A percentile compares a stretch with the other conserved stretches of the same genome.
phyloP scores from a whole-genome alignment of 2,113 vertebrate species.

The Suricata suricatta region DNA sequence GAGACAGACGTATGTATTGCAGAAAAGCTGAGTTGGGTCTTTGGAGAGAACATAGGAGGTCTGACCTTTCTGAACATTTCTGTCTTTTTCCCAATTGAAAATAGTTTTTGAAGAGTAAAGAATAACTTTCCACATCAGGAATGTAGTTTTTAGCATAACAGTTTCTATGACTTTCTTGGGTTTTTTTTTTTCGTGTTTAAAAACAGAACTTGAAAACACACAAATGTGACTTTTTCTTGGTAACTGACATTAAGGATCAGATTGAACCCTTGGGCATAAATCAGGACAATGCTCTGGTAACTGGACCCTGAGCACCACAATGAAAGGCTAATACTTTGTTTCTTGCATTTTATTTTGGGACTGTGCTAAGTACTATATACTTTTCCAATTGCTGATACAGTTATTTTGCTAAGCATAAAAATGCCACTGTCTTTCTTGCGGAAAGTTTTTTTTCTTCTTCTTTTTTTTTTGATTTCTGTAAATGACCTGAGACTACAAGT shows the following conservation, averaged over 20 bases:
- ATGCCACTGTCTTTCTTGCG: conserved; percentile 63
- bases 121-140: neutral
- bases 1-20: neutral
- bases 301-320: conserved; percentile 75
- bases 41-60: neutral
- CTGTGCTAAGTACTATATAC: conserved; percentile 75
- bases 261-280: conserved; percentile 75
- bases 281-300: conserved; percentile 69
- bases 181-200: conserved; percentile 79
- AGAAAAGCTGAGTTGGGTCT: neutral
- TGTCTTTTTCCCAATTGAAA: conserved; percentile 40
- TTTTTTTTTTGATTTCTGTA: conserved; percentile 66
- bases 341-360: conserved; percentile 80
- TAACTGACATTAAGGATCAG: conserved; percentile 81
- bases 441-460: conserved; percentile 34
- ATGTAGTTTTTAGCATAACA: conserved; percentile 64
- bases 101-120: conserved; percentile 36
- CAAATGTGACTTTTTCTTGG: conserved; percentile 78
- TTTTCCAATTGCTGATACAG: conserved; percentile 77
- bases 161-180: conserved; percentile 77
- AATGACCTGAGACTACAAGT: conserved; percentile 71
- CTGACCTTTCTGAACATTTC: conserved; percentile 46
- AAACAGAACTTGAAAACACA: conserved; percentile 76
- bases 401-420: conserved; percentile 78
- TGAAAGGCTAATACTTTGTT: conserved; percentile 75